Percentiles rank a stretch among this genome's conserved stretches.
phyloP scores from a whole-genome alignment of 2,797 vertebrate genomes.

The Aplochiton taeniatus region DNA sequence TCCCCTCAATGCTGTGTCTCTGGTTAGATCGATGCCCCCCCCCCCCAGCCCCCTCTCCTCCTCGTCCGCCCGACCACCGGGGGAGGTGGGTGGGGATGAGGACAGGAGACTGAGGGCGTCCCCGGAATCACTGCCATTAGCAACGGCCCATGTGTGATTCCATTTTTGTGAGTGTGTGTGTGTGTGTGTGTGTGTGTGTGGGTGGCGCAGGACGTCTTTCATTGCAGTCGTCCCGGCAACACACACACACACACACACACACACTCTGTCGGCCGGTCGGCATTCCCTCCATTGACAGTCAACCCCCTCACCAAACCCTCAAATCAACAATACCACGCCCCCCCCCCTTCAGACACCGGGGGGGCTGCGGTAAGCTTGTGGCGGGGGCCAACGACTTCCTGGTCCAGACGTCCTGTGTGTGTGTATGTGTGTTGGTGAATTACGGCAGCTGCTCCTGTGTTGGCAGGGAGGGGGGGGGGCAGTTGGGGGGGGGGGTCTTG shows the following conservation, averaged over 20 bases:
- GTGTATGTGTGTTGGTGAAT: slow-evolving; percentile 28
- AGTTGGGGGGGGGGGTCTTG: too few species aligned
- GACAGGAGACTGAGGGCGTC: neutral
- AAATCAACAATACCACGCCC: slow-evolving; percentile 1
- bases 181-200: neutral
- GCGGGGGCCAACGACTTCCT: too few species aligned
- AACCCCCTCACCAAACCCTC: slow-evolving; percentile 17
- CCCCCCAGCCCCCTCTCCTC: neutral
- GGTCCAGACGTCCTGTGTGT: too few species aligned
- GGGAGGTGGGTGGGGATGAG: neutral
- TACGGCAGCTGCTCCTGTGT: slow-evolving; percentile 51
- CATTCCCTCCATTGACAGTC: neutral
- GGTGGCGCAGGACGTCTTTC: too few species aligned
- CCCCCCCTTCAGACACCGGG: too few species aligned
- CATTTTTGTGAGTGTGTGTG: too few species aligned
- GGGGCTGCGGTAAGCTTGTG: too few species aligned
- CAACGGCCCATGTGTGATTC: too few species aligned
- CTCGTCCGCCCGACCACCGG: neutral
- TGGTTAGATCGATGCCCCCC: neutral
- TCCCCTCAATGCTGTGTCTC: slow-evolving; percentile 28
- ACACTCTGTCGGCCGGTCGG: neutral
- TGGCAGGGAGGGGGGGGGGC: slow-evolving; percentile 20
- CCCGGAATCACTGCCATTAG: too few species aligned
- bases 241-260: slow-evolving; percentile 43
- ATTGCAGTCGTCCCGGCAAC: neutral